Evolutionary conservation across 2,888 invertebrate genomes (phyloP), one percentile per base, ranked within the genome.

Genomic region (Galeopsomyia nigrocyanea): DNA sequence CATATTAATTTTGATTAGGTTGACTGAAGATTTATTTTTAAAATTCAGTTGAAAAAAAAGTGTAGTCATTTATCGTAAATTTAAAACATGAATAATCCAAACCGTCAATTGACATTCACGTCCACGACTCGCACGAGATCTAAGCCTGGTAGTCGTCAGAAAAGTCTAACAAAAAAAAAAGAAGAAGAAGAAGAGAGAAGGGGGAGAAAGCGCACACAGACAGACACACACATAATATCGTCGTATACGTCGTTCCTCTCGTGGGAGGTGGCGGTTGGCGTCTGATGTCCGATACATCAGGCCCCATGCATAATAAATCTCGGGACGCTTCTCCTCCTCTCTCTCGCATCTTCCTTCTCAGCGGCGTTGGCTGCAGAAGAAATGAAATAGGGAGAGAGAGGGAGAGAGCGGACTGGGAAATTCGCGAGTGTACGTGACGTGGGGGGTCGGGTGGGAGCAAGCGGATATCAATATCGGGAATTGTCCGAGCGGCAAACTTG

Each of bases 221-320:
- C 26, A 26, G 26, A 26, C 74, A 65, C 69, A 46, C n/a, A 46
- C 76, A 60, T 62, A n/a, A n/a, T n/a, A n/a, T n/a, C n/a, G n/a
- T 39, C 39, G 39, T 39, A 26, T 2, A 3, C 39, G 39, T 39
- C 39, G 7, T 39, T 39, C 39, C 39, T 39, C 39, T 39, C 39
- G 39, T 39, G 39, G 39, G 39, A 39, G 39, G 39, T 39, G 39
- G 39, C 39, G 39, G 39, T 39, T 51, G 68, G 57, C 76, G 78
- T 80, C 80, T 81, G 82, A 82, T 83, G 84, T 84, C 84, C 84
- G 82, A 85, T 84, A 84, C 82, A 82, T 84, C 83, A 82, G 81
- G 39, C 80, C 77, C 81, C 82, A 80, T 84, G 84, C 82, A 84
- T 84, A 85, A 85, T 84, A 82, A 84, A 85, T 83, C 80, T 80